A percentile compares a stretch with the other conserved stretches of the same genome.
phyloP scores from a whole-genome alignment of 2,797 vertebrate species.

The Spizella passerina region DNA sequence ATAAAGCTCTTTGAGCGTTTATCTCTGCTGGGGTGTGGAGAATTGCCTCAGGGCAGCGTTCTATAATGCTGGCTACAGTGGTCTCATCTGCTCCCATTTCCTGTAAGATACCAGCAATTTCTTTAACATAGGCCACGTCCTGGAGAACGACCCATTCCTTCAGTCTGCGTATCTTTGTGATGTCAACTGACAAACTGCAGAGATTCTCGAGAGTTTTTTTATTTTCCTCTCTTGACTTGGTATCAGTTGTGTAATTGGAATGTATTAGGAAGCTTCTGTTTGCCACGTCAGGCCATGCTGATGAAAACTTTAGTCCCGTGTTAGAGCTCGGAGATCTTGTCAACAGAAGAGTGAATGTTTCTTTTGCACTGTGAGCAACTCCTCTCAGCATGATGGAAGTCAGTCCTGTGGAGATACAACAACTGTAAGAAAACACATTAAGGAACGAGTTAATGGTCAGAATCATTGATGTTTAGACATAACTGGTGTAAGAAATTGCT shows the following conservation, averaged over 20 bases:
- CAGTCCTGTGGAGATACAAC: background rate
- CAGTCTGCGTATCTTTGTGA: slow-evolving; percentile 86
- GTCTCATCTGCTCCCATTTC: slow-evolving; percentile 82
- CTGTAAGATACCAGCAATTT: slow-evolving; percentile 81
- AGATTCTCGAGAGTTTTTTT: slow-evolving; percentile 81
- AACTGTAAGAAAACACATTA: slow-evolving; percentile 2
- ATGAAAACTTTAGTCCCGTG: background rate
- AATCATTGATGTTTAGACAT: background rate
- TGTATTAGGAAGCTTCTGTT: background rate
- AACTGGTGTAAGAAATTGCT: background rate
- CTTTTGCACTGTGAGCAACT: background rate
- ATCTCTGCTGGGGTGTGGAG: slow-evolving; percentile 83
- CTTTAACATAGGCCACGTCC: slow-evolving; percentile 82
- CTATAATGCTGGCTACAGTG: slow-evolving; percentile 82
- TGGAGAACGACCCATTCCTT: slow-evolving; percentile 89
- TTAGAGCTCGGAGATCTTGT: background rate
- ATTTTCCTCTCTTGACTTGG: slow-evolving; percentile 79
- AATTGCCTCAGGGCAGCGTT: slow-evolving; percentile 88
- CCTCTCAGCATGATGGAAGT: background rate
- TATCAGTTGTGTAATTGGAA: slow-evolving; percentile 10
- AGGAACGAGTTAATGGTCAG: background rate
- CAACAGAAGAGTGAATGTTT: background rate
- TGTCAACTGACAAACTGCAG: slow-evolving; percentile 83
- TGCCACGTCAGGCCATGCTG: background rate
- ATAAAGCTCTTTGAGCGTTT: slow-evolving; percentile 82